phyloP scores from a whole-genome alignment of 2,797 vertebrate genomes.

The Pangasius mekongensis region DNA sequence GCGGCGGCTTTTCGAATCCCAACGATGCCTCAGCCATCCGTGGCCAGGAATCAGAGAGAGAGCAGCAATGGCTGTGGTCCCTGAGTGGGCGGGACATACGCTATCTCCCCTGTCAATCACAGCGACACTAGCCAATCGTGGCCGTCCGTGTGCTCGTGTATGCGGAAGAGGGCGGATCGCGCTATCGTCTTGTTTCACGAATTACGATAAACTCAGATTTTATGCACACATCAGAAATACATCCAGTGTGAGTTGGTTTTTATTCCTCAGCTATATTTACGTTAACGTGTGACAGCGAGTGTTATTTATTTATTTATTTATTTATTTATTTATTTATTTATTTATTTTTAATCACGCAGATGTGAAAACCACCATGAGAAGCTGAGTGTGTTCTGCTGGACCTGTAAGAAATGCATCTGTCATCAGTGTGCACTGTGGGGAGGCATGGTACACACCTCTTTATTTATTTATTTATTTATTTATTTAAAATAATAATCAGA shows the following conservation, averaged over 20 bases:
- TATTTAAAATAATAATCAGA: not conserved
- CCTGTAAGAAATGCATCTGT: constrained; percentile 99
- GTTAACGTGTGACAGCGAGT: not conserved
- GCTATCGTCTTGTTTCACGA: not conserved
- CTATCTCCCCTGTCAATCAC: not conserved
- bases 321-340: not conserved
- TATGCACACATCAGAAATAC: not conserved
- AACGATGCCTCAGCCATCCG: not conserved
- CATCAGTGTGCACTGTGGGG: constrained; percentile 99
- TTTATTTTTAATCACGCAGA: constrained; percentile 67
- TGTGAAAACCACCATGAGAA: constrained; percentile 99
- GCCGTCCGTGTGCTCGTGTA: not conserved
- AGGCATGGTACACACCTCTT: constrained; percentile 86
- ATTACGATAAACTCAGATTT: not conserved
- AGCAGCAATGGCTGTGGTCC: too few species aligned
- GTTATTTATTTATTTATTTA: not conserved
- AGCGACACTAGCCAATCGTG: not conserved
- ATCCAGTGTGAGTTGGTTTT: not conserved
- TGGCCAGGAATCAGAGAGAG: not conserved
- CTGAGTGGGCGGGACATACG: not conserved
- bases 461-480: too few species aligned
- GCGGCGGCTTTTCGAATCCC: not conserved
- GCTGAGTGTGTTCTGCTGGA: constrained; percentile 99
- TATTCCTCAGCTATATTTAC: not conserved
- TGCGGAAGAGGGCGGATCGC: not conserved